Evolutionary conservation across 2,888 invertebrate genomes (phyloP).

Genomic region (Creontiades dilutus): DNA sequence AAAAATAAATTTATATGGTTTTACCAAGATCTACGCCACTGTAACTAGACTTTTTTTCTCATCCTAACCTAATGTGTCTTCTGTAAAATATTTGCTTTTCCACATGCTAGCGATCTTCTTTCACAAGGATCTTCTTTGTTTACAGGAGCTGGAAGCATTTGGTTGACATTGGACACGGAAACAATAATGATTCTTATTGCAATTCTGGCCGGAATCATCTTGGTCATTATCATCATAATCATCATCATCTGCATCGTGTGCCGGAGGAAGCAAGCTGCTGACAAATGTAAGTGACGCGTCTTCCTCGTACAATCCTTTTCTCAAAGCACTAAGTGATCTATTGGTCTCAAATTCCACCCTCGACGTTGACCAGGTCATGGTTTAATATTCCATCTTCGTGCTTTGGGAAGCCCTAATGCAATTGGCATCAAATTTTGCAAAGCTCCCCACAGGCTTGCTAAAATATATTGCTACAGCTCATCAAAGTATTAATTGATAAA

Average conservation of each 20-base stretch:
- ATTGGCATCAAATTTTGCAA: background rate
- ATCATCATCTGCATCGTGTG: conserved; percentile 92
- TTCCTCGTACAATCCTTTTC: background rate
- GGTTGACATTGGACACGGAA: conserved; percentile 88
- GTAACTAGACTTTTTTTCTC: too few relatives aligned
- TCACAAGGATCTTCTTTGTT: conserved; percentile 70
- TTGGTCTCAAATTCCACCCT: too few relatives aligned
- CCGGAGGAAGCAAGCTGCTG: conserved; percentile 88
- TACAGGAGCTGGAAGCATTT: conserved; percentile 89
- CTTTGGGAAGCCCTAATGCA: background rate
- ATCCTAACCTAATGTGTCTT: background rate
- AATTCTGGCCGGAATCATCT: conserved; percentile 84
- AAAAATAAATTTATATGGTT: too few relatives aligned
- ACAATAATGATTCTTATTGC: conserved; percentile 87
- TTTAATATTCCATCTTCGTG: background rate
- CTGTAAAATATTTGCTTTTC: background rate
- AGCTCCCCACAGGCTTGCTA: background rate
- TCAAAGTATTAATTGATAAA: background rate
- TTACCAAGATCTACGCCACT: too few relatives aligned
- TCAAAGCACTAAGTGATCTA: background rate
- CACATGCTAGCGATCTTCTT: background rate
- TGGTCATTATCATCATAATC: conserved; percentile 88
- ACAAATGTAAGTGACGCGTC: conserved; percentile 86
- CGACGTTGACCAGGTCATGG: too few relatives aligned
- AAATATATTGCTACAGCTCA: background rate